A percentile compares a stretch with the other conserved stretches of the same genome.
phyloP scores from a whole-genome alignment of 2,888 invertebrate species.

The Tinea semifulvella region DNA sequence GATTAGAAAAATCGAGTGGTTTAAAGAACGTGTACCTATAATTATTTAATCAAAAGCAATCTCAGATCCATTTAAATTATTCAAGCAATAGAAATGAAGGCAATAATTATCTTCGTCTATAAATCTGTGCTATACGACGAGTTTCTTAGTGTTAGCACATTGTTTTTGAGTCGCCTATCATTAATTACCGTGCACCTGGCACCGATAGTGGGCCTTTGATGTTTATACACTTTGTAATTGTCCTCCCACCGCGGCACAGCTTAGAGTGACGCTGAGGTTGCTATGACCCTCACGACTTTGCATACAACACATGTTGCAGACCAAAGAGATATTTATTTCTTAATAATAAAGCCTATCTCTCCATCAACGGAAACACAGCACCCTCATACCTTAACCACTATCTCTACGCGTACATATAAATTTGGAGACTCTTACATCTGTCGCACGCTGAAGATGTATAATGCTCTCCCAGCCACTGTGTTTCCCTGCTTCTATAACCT shows the following conservation, averaged over 20 bases:
- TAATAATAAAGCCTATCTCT: too few species aligned
- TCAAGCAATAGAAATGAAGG: background rate
- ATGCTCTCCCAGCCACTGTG: too few species aligned
- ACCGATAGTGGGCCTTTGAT: conserved; percentile 44
- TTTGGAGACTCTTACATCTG: too few species aligned
- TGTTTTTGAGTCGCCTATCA: conserved; percentile 49
- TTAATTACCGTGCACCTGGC: conserved; percentile 36
- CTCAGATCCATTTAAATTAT: too few species aligned
- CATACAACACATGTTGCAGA: conserved; percentile 4
- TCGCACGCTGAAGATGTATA: too few species aligned
- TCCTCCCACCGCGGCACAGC: conserved; percentile 40
- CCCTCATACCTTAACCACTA: too few species aligned
- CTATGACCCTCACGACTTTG: conserved; percentile 5
- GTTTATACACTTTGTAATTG: conserved; percentile 51
- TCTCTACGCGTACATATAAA: too few species aligned
- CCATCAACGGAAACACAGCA: too few species aligned
- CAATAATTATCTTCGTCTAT: background rate
- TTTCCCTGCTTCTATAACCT: too few species aligned
- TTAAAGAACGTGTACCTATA: too few species aligned
- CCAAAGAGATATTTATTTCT: background rate
- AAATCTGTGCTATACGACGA: conserved; percentile 26
- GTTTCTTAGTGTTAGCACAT: conserved; percentile 45
- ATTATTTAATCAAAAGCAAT: too few species aligned
- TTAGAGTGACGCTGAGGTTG: conserved; percentile 11
- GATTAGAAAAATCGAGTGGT: too few species aligned